A percentile compares a stretch with the other conserved stretches of the same genome.
Conservation (phyloP, 2,888 invertebrate genomes). For the Heteromurus nitidus region DNA sequence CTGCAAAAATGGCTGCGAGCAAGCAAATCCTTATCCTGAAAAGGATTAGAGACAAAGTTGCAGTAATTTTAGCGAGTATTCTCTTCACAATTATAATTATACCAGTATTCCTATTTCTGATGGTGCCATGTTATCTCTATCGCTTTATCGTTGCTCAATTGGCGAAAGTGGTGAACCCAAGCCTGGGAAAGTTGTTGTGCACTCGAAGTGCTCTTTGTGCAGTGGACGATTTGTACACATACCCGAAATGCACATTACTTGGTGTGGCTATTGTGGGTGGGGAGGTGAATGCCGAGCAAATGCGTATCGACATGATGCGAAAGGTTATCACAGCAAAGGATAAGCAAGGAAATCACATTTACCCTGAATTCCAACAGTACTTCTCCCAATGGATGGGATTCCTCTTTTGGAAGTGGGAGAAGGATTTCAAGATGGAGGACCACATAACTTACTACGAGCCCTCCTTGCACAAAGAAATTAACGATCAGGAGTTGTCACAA, state of each 20-base stretch:
- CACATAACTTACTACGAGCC: constrained; percentile 60
- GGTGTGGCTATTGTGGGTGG: constrained; percentile 60
- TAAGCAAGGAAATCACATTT: constrained; percentile 53
- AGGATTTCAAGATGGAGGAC: constrained; percentile 62
- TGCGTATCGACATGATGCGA: constrained; percentile 48
- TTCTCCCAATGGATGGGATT: constrained; percentile 59
- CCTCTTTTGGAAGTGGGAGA: constrained; percentile 68
- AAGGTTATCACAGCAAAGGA: constrained; percentile 55
- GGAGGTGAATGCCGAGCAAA: constrained; percentile 47
- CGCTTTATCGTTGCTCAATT: constrained; percentile 49
- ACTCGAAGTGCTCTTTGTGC: constrained; percentile 64
- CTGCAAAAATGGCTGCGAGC: constrained; percentile 41
- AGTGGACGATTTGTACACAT: constrained; percentile 63
- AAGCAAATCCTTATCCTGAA: constrained; percentile 44
- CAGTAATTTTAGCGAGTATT: constrained; percentile 52
- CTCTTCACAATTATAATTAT: constrained; percentile 55
- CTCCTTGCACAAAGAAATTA: constrained; percentile 38
- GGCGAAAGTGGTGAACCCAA: constrained; percentile 54
- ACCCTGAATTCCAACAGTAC: constrained; percentile 69
- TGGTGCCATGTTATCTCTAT: constrained; percentile 64
- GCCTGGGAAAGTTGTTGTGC: constrained; percentile 61
- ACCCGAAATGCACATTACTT: constrained; percentile 66
- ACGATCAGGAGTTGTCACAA: constrained; percentile 54
- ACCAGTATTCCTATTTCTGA: constrained; percentile 55
- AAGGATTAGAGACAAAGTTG: constrained; percentile 53